Base-by-base conservation (phyloP, 2,113 vertebrate genomes). In the Psophia crepitans region DNA sequence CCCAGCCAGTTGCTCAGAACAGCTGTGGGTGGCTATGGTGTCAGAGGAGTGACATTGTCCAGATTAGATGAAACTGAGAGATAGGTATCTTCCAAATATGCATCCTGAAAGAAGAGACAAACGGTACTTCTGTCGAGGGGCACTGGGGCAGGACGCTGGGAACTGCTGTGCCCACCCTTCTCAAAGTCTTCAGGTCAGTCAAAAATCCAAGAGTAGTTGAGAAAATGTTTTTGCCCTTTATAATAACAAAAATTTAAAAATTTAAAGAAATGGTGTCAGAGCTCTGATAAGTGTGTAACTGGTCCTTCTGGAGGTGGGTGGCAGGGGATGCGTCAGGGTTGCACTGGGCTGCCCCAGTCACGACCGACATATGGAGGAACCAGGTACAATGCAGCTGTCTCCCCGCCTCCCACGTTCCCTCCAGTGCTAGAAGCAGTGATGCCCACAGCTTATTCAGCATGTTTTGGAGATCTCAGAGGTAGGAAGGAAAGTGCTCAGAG, bases 121-220 rank as follows among this genome's bases (percentile, higher is more conserved):
- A 23, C 0, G 0, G 11, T 6, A 28, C 53, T 4, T 82, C 57
- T 78, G 27, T 21, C 0, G 5, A 66, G 39, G n/a, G 26, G 3
- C 39, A 20, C 27, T 6, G n/a, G n/a, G 35, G 11, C 35, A 84
- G 70, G 37, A 75, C 51, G 51, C 4, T 1, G 1, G n/a, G 27
- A 81, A 46, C 11, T 68, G 56, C 30, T 56, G 23, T 21, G 63
- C 35, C 9, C 73, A n/a, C 18, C 41, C 33, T 54, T 53, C 41
- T 58, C 65, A 54, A 20, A 48, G 51, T 10, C 56, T 41, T 79
- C n/a, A 17, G 11, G 10, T 44, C 68, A 82, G 22, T 7, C 16
- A 89, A 64, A 90, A 79, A 41, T 41, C 54, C 57, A 53, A 73
- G 60, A 70, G 23, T 37, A 30, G 10, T 2, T 75, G 20, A 23